These are phyloP conservation scores for Cyphotilapia sp. DNA, from an alignment of 2,113 vertebrate genomes.

Conservation along the genomic window DNA sequence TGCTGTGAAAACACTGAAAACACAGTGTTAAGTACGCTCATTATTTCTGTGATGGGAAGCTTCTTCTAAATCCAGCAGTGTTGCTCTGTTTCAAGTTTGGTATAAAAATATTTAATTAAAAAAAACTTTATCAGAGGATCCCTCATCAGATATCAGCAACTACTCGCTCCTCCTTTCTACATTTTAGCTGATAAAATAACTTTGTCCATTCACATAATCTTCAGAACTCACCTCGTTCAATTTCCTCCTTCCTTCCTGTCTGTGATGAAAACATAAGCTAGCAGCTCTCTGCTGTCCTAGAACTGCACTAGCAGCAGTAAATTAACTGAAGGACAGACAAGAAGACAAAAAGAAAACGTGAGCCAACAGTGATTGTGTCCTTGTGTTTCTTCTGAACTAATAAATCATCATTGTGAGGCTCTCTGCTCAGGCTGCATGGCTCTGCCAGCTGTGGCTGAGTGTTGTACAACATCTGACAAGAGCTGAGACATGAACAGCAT, in stretches of 20 bases:
- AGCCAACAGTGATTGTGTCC: conserved; percentile 34
- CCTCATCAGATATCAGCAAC: not conserved
- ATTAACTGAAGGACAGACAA: conserved; percentile 22
- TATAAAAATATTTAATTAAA: not conserved
- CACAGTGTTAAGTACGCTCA: not conserved
- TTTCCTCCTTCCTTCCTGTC: conserved; percentile 63
- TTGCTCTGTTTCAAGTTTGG: not conserved
- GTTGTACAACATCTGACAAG: conserved; percentile 53
- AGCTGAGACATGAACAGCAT: conserved; percentile 5
- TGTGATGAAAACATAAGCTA: conserved; percentile 53
- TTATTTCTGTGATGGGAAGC: not conserved
- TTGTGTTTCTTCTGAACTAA: conserved; percentile 15
- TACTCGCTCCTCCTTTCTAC: not conserved
- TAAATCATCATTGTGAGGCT: conserved; percentile 40
- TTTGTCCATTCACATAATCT: conserved; percentile 37
- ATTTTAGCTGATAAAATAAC: not conserved
- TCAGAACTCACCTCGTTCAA: conserved; percentile 57
- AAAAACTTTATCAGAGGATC: not conserved
- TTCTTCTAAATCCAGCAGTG: not conserved
- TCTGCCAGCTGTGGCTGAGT: conserved; percentile 47
- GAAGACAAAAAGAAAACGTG: conserved; percentile 12
- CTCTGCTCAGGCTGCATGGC: not conserved
- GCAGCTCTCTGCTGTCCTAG: conserved; percentile 38
- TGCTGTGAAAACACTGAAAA: not conserved
- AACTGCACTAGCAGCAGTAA: conserved; percentile 33